These are phyloP conservation scores for Cylas formicarius DNA, from an alignment of 1,140 invertebrate species.

Conservation along the genomic window DNA sequence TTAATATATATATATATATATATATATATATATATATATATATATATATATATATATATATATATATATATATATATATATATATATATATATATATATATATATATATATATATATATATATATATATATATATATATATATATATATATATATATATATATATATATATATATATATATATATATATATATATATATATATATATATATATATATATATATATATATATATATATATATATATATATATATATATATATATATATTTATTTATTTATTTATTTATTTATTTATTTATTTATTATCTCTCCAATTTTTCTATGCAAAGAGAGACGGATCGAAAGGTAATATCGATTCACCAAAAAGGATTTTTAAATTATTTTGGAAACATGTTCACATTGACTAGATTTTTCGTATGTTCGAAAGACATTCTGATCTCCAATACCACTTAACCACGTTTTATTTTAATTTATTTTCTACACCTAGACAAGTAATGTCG, in stretches of 20 bases:
- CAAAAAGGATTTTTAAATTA: too few species aligned
- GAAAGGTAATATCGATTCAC: too few species aligned
- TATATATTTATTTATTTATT: conserved; percentile 3
- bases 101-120: conserved; percentile 2
- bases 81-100: conserved; percentile 7
- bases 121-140: background rate
- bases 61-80: conserved; percentile 6
- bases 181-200: conserved; percentile 3
- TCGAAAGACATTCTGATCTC: too few species aligned
- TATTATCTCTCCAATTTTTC: too few species aligned
- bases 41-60: conserved; percentile 7
- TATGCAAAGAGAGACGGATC: too few species aligned
- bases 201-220: conserved; percentile 6
- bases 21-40: conserved; percentile 6
- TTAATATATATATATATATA: conserved; percentile 7
- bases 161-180: conserved; percentile 3
- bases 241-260: conserved; percentile 6
- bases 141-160: conserved; percentile 3
- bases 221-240: conserved; percentile 7
- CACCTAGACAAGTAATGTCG: too few species aligned
- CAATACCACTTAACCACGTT: too few species aligned
- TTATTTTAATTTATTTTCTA: too few species aligned
- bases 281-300: conserved; percentile 3
- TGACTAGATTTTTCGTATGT: too few species aligned
- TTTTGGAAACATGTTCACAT: too few species aligned